Evolutionary conservation across 23 tunicate genomes (phyloP).

Genomic region (Corella eumyota): DNA sequence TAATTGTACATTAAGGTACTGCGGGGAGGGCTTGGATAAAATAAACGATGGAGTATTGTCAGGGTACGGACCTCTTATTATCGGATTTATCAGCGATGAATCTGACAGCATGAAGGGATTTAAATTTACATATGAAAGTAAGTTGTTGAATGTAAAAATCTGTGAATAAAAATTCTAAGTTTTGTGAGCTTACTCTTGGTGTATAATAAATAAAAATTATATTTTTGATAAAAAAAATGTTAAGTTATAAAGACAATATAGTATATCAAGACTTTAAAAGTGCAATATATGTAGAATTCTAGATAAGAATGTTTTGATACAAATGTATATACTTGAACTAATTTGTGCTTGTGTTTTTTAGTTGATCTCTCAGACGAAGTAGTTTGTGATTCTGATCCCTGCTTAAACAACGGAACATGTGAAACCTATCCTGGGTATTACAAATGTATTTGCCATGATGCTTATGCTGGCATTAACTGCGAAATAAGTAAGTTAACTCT

Average conservation of each 20-base stretch:
- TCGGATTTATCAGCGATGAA: conserved; percentile 55
- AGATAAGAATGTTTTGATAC: no score
- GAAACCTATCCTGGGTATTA: conserved; percentile 48
- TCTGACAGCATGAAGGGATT: conserved; percentile 45
- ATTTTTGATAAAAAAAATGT: no score
- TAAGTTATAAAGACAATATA: no score
- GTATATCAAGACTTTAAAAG: no score
- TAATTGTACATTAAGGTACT: no score
- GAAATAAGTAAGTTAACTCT: conserved; percentile 38
- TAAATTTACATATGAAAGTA: conserved; percentile 56
- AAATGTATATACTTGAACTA: no score
- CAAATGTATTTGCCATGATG: conserved; percentile 45
- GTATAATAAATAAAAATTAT: not conserved
- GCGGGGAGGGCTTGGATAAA: conserved; percentile 66
- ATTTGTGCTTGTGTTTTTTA: no score
- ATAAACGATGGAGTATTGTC: conserved; percentile 45
- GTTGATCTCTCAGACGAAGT: conserved; percentile 73
- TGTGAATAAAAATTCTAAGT: not conserved
- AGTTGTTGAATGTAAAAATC: no score
- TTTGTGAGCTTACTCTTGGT: not conserved
- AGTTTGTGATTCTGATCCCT: conserved; percentile 74
- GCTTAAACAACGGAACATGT: conserved; percentile 58
- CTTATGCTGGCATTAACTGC: conserved; percentile 70
- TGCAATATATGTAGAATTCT: no score
- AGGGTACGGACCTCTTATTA: conserved; percentile 73